Evolutionary conservation across 37 sponge, comb jelly and placozoan species (phyloP).

Genomic region (Haliclona indistincta): DNA sequence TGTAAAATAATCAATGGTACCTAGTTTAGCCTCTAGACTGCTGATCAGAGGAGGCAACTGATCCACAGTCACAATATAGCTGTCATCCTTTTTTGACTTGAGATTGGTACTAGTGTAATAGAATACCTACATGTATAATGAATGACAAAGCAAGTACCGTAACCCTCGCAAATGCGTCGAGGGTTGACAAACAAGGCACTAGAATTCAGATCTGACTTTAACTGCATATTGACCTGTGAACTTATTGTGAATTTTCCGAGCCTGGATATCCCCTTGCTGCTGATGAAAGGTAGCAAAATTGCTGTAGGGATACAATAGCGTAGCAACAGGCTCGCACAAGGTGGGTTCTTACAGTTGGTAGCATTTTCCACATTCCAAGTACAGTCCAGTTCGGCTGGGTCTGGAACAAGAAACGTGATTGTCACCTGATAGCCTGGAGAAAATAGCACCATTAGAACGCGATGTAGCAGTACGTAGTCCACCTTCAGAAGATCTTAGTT

Average conservation of each 20-base stretch:
- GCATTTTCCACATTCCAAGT: constrained; percentile 76
- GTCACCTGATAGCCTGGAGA: constrained; percentile 70
- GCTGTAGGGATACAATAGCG: constrained; percentile 17
- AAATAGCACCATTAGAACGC: neutral
- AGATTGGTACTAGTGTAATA: constrained; percentile 68
- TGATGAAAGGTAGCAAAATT: constrained; percentile 61
- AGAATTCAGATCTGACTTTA: neutral
- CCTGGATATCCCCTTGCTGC: constrained; percentile 28
- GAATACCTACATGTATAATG: constrained; percentile 39
- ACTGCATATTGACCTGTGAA: constrained; percentile 63
- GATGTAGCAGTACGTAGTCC: neutral
- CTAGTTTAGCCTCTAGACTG: constrained; percentile 76
- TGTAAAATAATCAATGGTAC: too few relatives aligned
- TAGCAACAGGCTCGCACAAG: neutral
- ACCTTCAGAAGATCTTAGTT: constrained; percentile 60
- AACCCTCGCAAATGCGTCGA: too few relatives aligned
- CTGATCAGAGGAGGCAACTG: constrained; percentile 78
- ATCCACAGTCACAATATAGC: constrained; percentile 23
- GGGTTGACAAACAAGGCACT: too few relatives aligned
- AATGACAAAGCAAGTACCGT: neutral
- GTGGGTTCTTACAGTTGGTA: constrained; percentile 25
- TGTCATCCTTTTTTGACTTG: neutral
- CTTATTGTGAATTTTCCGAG: constrained; percentile 71
- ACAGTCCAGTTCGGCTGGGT: constrained; percentile 37
- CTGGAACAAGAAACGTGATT: constrained; percentile 72